These are phyloP conservation scores for Nycticorax nycticorax DNA, from an alignment of 2,113 vertebrate genomes.

Conservation along the genomic window DNA sequence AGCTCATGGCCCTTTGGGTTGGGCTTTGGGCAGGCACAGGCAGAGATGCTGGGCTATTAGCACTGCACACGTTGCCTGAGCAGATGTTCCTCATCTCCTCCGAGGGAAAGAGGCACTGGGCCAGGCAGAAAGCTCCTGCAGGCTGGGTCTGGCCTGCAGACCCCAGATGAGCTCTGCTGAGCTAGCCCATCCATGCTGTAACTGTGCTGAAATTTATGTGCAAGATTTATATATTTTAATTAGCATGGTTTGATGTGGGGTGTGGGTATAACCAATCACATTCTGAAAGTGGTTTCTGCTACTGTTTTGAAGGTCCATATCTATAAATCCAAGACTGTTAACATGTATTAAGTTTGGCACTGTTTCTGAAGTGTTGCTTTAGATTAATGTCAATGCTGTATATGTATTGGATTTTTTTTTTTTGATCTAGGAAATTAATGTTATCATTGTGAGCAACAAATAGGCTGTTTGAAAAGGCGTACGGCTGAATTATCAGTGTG, in stretches of 20 bases:
- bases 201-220: neutral
- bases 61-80: accelerated
- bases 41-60: neutral
- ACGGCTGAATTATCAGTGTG: neutral
- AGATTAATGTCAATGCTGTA: neutral
- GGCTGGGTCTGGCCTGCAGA: neutral
- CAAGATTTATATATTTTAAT: neutral
- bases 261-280: neutral
- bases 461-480: neutral
- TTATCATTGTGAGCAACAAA: neutral
- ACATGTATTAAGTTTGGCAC: neutral
- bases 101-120: neutral
- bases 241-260: neutral
- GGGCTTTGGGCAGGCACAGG: neutral
- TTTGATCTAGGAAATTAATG: neutral
- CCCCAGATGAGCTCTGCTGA: neutral
- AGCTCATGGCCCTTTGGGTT: neutral
- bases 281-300: neutral
- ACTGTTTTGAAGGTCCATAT: neutral
- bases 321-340: neutral
- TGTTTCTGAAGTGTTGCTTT: neutral
- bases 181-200: neutral
- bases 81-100: neutral
- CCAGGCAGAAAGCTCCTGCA: neutral
- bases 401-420: neutral